Percentiles rank a stretch among this genome's conserved stretches.
Evolutionary conservation across 2,888 invertebrate species (phyloP).

Genomic region (Sphaerophoria taeniata): DNA sequence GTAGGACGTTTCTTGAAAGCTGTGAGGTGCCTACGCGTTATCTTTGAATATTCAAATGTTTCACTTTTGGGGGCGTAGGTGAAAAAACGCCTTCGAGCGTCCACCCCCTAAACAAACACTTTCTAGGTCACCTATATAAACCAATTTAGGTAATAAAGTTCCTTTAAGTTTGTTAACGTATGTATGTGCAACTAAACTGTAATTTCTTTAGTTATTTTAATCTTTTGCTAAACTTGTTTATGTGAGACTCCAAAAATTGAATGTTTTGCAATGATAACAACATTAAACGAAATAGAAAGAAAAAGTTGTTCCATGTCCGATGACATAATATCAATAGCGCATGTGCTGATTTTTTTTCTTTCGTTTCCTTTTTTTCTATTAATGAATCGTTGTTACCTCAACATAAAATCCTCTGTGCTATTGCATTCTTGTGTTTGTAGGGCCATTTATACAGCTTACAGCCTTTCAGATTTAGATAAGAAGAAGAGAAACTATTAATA

Average conservation of each 20-base stretch:
- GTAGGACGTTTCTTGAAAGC: too few relatives aligned
- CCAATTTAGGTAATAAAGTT: too few relatives aligned
- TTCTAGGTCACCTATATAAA: slow-evolving; percentile 28
- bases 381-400: background rate
- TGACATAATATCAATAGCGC: slow-evolving; percentile 26
- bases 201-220: too few relatives aligned
- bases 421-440: background rate
- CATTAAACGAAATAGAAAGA: background rate
- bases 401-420: slow-evolving; percentile 15
- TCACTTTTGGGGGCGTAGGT: too few relatives aligned
- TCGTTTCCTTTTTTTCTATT: background rate
- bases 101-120: slow-evolving; percentile 15
- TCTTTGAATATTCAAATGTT: too few relatives aligned
- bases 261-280: background rate
- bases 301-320: slow-evolving; percentile 1
- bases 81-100: too few relatives aligned
- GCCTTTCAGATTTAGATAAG: background rate
- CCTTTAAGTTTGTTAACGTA: too few relatives aligned
- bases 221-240: background rate
- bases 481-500: background rate
- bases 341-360: slow-evolving; percentile 8
- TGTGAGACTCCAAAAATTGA: background rate
- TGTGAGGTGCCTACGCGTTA: too few relatives aligned
- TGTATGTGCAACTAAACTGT: too few relatives aligned
- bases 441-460: background rate